phyloP scores from a whole-genome alignment of 2,797 vertebrate species.

The Enteromius radiatus region DNA sequence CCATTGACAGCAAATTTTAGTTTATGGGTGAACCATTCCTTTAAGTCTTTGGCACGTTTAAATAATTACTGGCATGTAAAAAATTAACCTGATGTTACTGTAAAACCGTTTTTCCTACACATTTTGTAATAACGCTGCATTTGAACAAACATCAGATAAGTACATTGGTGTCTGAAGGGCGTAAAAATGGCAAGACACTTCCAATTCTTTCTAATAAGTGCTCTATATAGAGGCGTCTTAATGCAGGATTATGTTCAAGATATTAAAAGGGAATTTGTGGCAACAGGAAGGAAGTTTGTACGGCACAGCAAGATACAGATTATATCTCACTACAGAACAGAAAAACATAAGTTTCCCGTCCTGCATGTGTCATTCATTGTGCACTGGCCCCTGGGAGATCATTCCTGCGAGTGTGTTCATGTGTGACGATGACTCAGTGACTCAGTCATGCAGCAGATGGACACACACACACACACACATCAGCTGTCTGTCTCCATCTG shows the following conservation, averaged over 20 bases:
- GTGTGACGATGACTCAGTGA: slow-evolving; percentile 54
- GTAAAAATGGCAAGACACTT: background rate
- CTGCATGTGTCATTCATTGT: background rate
- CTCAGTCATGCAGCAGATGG: slow-evolving; percentile 53
- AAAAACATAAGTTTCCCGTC: slow-evolving; percentile 12
- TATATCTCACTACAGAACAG: slow-evolving; percentile 10
- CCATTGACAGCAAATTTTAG: background rate
- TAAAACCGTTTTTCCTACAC: background rate
- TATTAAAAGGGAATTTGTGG: background rate
- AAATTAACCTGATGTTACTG: background rate
- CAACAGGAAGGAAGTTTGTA: slow-evolving; percentile 13
- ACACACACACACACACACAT: slow-evolving; percentile 4
- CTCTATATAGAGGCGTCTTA: background rate
- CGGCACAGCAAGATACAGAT: slow-evolving; percentile 18
- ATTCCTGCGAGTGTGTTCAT: slow-evolving; percentile 26
- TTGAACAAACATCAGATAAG: background rate
- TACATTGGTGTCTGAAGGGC: background rate
- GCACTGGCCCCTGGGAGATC: slow-evolving; percentile 26
- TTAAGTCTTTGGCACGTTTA: background rate
- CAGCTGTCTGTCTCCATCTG: slow-evolving; percentile 19
- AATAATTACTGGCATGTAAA: background rate
- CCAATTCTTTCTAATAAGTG: background rate
- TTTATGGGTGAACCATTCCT: background rate
- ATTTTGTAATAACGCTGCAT: background rate
- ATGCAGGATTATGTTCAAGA: background rate